Evolutionary conservation across 2,888 invertebrate genomes (phyloP).

Genomic region (Ceriagrion tenellum): DNA sequence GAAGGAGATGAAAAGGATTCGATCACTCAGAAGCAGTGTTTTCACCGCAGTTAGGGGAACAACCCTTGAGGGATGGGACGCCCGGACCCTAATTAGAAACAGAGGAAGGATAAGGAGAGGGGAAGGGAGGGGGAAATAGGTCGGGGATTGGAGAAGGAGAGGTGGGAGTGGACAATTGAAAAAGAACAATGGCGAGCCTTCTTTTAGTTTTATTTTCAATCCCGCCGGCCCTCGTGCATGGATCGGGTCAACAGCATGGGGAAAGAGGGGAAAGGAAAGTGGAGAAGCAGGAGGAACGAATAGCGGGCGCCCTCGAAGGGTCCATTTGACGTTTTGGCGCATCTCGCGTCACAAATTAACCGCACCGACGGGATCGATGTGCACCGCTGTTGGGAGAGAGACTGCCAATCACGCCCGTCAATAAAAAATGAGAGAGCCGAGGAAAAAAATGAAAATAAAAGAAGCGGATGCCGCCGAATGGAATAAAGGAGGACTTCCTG

Average conservation of each 20-base stretch:
- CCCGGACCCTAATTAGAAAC: neutral
- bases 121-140: neutral
- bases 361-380: neutral
- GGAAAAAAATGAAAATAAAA: neutral
- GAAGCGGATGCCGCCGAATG: neutral
- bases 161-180: neutral
- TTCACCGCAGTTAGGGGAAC: neutral
- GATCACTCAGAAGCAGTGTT: neutral
- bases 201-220: neutral
- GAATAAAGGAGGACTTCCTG: neutral
- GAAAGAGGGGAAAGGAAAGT: neutral
- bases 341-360: neutral
- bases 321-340: neutral
- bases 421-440: neutral
- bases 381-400: neutral
- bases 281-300: neutral
- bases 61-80: neutral
- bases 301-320: neutral
- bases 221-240: neutral
- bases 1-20: neutral
- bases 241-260: neutral
- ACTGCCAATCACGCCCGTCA: conserved; percentile 6
- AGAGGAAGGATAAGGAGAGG: neutral
- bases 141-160: neutral
- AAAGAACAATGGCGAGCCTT: neutral